These are phyloP conservation scores for Eudemis profundana DNA, from an alignment of 2,888 invertebrate species.

Conservation along the genomic window DNA sequence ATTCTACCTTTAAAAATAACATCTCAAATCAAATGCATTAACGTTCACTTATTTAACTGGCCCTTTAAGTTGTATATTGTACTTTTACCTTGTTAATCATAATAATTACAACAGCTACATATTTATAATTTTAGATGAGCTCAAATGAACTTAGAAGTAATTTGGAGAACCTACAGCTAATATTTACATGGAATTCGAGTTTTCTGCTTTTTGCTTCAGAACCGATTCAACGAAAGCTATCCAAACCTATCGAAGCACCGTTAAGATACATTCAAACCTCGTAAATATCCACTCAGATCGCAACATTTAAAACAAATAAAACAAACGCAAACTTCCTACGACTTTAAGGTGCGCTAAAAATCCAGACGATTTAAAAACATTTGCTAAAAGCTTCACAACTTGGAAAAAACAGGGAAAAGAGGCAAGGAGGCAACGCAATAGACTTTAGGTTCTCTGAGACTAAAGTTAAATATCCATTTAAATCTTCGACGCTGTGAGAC, in stretches of 20 bases:
- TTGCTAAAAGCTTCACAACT: constrained; percentile 78
- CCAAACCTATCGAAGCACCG: background rate
- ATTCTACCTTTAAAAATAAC: too few relatives aligned
- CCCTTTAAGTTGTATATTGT: too few relatives aligned
- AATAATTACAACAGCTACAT: too few relatives aligned
- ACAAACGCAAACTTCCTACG: constrained; percentile 47
- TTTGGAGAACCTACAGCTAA: too few relatives aligned
- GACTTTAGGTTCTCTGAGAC: constrained; percentile 81
- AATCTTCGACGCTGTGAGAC: constrained; percentile 74
- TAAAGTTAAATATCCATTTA: constrained; percentile 85
- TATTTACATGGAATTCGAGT: too few relatives aligned
- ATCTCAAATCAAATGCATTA: too few relatives aligned
- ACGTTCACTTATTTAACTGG: too few relatives aligned
- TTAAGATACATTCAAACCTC: constrained; percentile 23
- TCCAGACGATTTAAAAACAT: constrained; percentile 76
- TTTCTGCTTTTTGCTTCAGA: background rate
- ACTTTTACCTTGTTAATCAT: too few relatives aligned
- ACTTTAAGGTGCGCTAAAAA: constrained; percentile 61
- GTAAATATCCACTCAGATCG: constrained; percentile 44
- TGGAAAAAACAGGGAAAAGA: constrained; percentile 50
- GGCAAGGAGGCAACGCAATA: constrained; percentile 76
- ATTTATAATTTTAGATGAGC: too few relatives aligned
- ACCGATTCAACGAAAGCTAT: background rate
- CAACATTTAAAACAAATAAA: constrained; percentile 45
- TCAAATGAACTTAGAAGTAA: too few relatives aligned